Evolutionary conservation across 1,140 invertebrate species (phyloP).

Genomic region (Rhopalosiphum padi): DNA sequence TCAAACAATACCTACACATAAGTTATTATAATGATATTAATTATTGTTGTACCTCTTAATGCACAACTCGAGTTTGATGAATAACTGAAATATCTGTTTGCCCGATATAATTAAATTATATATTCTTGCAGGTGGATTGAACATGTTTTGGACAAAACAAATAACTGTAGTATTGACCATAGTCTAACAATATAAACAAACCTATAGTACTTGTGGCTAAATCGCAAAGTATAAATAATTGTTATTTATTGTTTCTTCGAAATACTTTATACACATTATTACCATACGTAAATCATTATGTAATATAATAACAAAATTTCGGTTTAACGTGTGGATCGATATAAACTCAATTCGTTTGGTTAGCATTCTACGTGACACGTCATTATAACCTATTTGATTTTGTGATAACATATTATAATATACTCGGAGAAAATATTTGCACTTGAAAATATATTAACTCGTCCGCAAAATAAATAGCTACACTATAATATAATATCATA

Average conservation of each 20-base stretch:
- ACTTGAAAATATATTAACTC: neutral
- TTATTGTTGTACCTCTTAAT: constrained; percentile 7
- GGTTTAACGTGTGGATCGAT: neutral
- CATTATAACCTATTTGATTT: no score
- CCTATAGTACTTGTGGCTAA: neutral
- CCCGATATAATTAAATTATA: neutral
- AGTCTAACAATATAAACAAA: neutral
- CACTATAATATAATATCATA: neutral
- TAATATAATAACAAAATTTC: neutral
- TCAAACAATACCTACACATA: neutral
- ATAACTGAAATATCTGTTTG: neutral
- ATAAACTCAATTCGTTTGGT: neutral
- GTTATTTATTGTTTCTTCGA: neutral
- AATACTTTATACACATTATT: neutral
- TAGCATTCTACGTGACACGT: no score
- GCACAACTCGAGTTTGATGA: neutral
- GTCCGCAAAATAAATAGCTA: neutral
- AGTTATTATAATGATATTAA: neutral
- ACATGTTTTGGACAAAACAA: neutral
- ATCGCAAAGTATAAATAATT: neutral
- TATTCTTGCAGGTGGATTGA: neutral
- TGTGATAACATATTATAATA: neutral
- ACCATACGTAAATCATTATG: neutral
- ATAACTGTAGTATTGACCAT: neutral
- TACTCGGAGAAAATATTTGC: neutral